Conservation (phyloP, 2,113 vertebrate species). For the Callipepla californica region DNA sequence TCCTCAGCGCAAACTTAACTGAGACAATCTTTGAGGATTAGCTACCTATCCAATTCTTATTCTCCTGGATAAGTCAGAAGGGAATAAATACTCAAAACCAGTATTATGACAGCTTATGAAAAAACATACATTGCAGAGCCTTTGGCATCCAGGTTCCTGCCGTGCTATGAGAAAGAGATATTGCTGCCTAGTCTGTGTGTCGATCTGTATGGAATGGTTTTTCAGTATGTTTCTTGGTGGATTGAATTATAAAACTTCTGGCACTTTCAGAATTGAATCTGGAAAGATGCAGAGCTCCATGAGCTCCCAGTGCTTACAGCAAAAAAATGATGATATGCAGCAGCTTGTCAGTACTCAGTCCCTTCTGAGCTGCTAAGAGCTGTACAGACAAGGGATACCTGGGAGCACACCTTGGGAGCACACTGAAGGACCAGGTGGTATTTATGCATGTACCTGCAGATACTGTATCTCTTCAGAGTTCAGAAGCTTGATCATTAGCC, state of each 20-base stretch:
- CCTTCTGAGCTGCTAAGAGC: not conserved
- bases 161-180: not conserved
- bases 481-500: not conserved
- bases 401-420: too few species aligned
- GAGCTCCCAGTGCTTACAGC: accelerated
- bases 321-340: constrained; percentile 18
- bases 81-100: not conserved
- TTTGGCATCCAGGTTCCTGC: not conserved
- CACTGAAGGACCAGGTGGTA: not conserved
- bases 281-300: not conserved
- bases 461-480: not conserved
- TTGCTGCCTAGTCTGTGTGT: not conserved
- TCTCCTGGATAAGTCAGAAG: not conserved
- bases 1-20: not conserved
- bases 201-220: constrained; percentile 9
- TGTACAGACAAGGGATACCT: not conserved
- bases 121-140: constrained; percentile 3
- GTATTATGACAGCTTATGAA: not conserved
- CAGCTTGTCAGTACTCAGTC: not conserved
- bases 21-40: not conserved
- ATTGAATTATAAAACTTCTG: constrained; percentile 13
- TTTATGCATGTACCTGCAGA: not conserved
- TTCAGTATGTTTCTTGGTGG: not conserved
- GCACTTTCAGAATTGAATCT: not conserved
- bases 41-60: not conserved